Evolutionary conservation across 2,888 invertebrate genomes (phyloP).

Genomic region (Nemoura dubitans): DNA sequence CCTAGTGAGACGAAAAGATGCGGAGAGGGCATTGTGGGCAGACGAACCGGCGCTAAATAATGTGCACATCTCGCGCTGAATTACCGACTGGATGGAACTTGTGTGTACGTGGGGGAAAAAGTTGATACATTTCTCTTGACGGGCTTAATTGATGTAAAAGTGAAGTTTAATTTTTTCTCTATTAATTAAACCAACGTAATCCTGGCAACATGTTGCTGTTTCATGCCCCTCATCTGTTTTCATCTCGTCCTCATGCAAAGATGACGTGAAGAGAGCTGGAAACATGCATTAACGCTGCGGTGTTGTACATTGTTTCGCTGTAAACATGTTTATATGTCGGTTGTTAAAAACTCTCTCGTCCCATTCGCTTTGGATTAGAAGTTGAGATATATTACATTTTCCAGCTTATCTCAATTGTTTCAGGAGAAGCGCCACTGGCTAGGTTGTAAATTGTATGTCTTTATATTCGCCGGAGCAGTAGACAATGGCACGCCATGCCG

Average conservation of each 20-base stretch:
- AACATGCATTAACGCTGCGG: not conserved
- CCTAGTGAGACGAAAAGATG: constrained; percentile 34
- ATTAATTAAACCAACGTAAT: constrained; percentile 23
- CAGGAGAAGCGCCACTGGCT: not conserved
- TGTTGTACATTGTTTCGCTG: not conserved
- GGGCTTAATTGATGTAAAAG: not conserved
- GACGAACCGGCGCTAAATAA: not conserved
- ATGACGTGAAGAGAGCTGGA: not conserved
- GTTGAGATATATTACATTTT: constrained; percentile 7
- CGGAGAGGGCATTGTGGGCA: constrained; percentile 30
- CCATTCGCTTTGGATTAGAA: not conserved
- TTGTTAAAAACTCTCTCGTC: not conserved
- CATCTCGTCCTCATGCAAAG: constrained; percentile 23
- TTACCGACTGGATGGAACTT: not conserved
- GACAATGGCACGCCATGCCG: not conserved
- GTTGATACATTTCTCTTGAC: constrained; percentile 27
- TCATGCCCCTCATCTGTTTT: not conserved
- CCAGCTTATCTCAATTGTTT: not conserved
- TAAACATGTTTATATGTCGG: not conserved
- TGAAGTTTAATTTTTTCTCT: constrained; percentile 21
- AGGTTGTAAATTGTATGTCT: not conserved
- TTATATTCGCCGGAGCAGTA: not conserved
- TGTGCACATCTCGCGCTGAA: not conserved
- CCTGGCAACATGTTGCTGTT: constrained; percentile 26
- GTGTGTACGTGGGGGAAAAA: not conserved